Evolutionary conservation across 2,797 vertebrate species (phyloP).

Genomic region (Xyrichtys novacula): DNA sequence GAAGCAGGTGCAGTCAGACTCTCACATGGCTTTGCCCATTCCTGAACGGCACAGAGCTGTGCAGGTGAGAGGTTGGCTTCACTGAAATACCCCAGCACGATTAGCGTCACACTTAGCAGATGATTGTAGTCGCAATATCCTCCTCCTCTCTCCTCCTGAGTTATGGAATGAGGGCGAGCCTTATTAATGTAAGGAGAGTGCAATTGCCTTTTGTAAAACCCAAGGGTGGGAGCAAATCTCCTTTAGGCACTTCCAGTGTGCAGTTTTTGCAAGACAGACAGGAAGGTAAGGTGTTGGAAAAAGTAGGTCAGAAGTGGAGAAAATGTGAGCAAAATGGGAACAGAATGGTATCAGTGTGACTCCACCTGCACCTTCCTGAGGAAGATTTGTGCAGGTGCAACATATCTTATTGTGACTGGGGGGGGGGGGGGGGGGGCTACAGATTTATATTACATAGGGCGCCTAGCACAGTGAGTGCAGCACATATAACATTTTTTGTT

Average conservation of each 20-base stretch:
- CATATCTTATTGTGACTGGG: neutral
- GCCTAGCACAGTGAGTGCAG: too few relatives aligned
- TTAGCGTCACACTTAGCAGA: conserved; percentile 41
- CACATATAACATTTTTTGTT: too few relatives aligned
- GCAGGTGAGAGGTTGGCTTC: conserved; percentile 22
- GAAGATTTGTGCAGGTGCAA: neutral
- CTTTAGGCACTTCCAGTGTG: conserved; percentile 49
- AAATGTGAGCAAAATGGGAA: conserved; percentile 6
- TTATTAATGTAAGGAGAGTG: conserved; percentile 51
- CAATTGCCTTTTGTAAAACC: conserved; percentile 51
- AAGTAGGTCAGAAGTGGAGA: conserved; percentile 60
- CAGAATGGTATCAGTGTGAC: conserved; percentile 6
- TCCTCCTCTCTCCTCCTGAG: conserved; percentile 8
- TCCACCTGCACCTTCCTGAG: neutral
- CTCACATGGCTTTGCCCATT: neutral
- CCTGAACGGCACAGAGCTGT: neutral
- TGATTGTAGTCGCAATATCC: conserved; percentile 45
- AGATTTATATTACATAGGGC: too few relatives aligned
- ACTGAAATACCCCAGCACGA: conserved; percentile 20
- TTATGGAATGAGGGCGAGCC: conserved; percentile 63
- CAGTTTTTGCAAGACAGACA: conserved; percentile 33
- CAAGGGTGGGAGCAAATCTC: conserved; percentile 46
- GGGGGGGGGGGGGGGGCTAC: too few relatives aligned
- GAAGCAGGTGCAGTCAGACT: neutral
- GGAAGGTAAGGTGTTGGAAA: conserved; percentile 40